A percentile compares a stretch with the other conserved stretches of the same genome.
Conservation (phyloP, 2,888 invertebrate species). For the Prionchulus punctatus region DNA sequence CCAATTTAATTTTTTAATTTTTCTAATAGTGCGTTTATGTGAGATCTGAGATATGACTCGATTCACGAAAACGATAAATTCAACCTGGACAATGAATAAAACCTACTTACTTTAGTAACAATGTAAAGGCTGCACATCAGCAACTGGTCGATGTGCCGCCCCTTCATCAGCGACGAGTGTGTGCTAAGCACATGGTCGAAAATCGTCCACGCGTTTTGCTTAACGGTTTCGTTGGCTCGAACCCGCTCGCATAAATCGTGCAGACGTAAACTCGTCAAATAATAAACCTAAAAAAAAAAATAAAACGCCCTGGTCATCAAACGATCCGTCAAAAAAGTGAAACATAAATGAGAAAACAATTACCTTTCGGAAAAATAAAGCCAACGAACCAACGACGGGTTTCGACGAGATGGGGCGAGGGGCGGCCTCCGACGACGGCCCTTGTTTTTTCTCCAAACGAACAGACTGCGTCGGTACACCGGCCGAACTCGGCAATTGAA, state of each 20-base stretch:
- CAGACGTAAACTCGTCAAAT: constrained; percentile 75
- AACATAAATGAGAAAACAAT: constrained; percentile 11
- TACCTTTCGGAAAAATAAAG: constrained; percentile 74
- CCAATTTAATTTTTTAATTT: too few relatives aligned
- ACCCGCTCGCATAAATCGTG: constrained; percentile 70
- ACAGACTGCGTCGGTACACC: too few relatives aligned
- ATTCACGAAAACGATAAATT: too few relatives aligned
- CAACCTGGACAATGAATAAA: too few relatives aligned
- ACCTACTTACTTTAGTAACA: constrained; percentile 59
- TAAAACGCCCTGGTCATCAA: neutral
- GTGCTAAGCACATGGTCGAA: constrained; percentile 75
- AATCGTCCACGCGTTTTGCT: constrained; percentile 65
- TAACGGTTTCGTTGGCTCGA: constrained; percentile 48
- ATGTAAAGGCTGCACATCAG: constrained; percentile 95
- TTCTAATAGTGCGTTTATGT: too few relatives aligned
- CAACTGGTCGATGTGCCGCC: constrained; percentile 90
- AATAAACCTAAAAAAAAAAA: constrained; percentile 59
- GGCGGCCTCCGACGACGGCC: too few relatives aligned
- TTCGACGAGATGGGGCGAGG: neutral
- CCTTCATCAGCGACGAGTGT: constrained; percentile 65
- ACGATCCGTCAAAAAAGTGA: neutral
- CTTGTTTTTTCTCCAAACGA: too few relatives aligned
- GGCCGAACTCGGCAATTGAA: neutral
- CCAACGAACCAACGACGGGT: constrained; percentile 38
- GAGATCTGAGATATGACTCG: too few relatives aligned